Evolutionary conservation across 2,888 invertebrate genomes (phyloP), one percentile per base, ranked within the genome.

Genomic region (Urechis unicinctus): DNA sequence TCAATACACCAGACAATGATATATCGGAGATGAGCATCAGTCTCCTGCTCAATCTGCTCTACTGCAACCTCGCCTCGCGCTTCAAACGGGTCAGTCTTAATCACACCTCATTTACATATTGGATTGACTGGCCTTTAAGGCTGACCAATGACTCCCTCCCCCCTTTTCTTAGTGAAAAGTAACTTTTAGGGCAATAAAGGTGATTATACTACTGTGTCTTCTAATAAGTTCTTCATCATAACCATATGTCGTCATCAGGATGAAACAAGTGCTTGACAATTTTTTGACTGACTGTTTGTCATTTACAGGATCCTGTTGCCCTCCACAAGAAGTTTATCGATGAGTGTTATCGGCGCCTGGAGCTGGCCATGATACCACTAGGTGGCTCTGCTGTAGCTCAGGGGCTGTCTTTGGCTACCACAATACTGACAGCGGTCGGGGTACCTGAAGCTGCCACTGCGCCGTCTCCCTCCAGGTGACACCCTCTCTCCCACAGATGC

Each of bases 311-410:
- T 59, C 73, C 78, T 2, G 67, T 75, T 41, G 66, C 67, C 50
- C 67, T 80, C 29, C 80, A 81, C 65, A 74, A 75, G 58, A 77
- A 76, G 65, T 81, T 81, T 58, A 78, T 80, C 45, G 72, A 72
- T 58, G 79, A 80, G 61, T 80, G 80, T 62, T 77, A 79, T 66
- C 74, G 70, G 55, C 69, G 79, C 59, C 65, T 81, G 45, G 79
- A 80, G 75, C 64, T 66, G 48, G 72, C 74, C 4, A 71, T 70
- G 68, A 68, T 73, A 26, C 70, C 77, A 41, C 62, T 75, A 25
- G 72, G 75, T 58, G 74, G 75, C 21, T 74, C 75, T 44, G 71
- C 71, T 6, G 62, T 78, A 54, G 69, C 72, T 25, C 70, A 74
- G 61, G 72, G 71, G 21, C 67, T 78, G 36, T 73, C 74, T 5